These are phyloP conservation scores for Atta cephalotes DNA, from an alignment of 1,140 invertebrate genomes.

Conservation along the genomic window DNA sequence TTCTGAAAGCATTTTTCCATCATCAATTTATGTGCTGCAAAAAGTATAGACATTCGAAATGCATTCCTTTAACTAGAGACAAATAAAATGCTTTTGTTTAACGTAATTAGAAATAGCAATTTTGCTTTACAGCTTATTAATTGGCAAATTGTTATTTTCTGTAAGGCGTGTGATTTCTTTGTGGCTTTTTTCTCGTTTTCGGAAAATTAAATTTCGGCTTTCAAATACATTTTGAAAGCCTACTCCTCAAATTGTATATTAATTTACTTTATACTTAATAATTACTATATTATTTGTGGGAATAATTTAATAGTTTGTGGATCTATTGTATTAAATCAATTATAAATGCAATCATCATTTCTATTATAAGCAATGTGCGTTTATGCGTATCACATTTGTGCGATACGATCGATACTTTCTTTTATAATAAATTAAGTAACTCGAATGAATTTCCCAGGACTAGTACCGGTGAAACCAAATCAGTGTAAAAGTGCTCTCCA, in stretches of 20 bases:
- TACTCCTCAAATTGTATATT: not conserved
- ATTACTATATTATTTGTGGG: not conserved
- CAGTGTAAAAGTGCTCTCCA: conserved; percentile 63
- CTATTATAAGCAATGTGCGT: not conserved
- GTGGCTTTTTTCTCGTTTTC: too few species aligned
- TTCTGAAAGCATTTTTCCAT: too few species aligned
- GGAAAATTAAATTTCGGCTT: too few species aligned
- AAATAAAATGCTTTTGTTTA: too few species aligned
- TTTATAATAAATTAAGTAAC: conserved; percentile 47
- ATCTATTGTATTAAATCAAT: not conserved
- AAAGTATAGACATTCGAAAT: too few species aligned
- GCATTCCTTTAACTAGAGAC: too few species aligned
- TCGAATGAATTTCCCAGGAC: conserved; percentile 63
- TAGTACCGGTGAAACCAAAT: conserved; percentile 70
- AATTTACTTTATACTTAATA: not conserved
- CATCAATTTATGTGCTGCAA: too few species aligned
- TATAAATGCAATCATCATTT: not conserved
- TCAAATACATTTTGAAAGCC: too few species aligned
- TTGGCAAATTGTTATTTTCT: too few species aligned
- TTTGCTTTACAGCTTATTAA: too few species aligned
- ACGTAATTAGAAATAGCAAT: too few species aligned
- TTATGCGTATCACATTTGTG: not conserved
- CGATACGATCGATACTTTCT: conserved; percentile 29
- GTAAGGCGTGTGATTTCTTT: too few species aligned
- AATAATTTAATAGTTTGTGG: not conserved